Evolutionary conservation across 2,888 invertebrate genomes (phyloP), one percentile per base, ranked within the genome.

Genomic region (Euclidia mi): DNA sequence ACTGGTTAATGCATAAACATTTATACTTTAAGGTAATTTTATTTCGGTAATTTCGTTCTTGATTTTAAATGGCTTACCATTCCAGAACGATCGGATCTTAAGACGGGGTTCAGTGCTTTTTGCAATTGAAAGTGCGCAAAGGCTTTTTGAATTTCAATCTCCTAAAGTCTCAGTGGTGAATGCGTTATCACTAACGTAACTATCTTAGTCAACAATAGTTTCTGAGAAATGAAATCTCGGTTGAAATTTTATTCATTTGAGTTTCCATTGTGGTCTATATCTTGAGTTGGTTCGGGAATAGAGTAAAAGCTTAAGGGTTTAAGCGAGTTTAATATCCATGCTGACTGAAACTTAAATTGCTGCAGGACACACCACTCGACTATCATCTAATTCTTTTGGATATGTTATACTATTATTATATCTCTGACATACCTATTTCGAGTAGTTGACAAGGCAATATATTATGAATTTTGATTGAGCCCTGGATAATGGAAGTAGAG

Each of bases 71-170:
- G 51, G 57, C 57, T 60, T 65, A 68, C 56, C 63, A 69, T 78
- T 71, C 64, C 56, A 56, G 49, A 62, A 52, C 65, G 61, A 65
- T 71, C 52, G 63, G 32, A 48, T 64, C 62, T 66, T 70, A 71
- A 73, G 60, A 60, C 46, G 47, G 62, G 55, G 55, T 52, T 66
- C 56, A 69, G 68, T 58, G 71, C 62, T 70, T 73, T 75, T 66
- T 65, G 61, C 77, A 67, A 77, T 71, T 72, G 79, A 64, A 76
- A 72, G 62, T 63, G 65, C 59, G 69, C 62, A 71, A n/a, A 74
- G 71, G 63, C 70, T 75, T 76, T 76, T 82, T 81, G 78, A 81
- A 79, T 81, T 79, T 76, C 76, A 81, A 81, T 81, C 68, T 74
- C 61, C 64, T 66, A 69, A 76, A 77, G 65, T 60, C 56, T 67